Percentiles rank a stretch among this genome's conserved stretches.
phyloP scores from a whole-genome alignment of 2,797 vertebrate genomes.

The Pangasius sanitwongsei region DNA sequence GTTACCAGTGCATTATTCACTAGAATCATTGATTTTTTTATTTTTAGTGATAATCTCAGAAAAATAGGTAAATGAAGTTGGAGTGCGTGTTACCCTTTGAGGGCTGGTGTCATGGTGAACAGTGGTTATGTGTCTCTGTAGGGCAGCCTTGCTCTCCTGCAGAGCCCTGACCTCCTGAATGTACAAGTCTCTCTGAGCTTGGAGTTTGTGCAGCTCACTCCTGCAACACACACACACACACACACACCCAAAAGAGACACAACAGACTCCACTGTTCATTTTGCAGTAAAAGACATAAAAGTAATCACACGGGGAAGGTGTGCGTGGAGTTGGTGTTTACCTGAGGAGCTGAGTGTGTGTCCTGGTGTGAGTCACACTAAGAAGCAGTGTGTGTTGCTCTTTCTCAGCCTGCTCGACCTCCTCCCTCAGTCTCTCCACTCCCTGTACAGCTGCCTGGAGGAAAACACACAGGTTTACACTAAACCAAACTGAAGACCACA shows the following conservation, averaged over 20 bases:
- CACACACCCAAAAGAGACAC: not conserved
- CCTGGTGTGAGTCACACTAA: conserved; percentile 55
- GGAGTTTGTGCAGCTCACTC: conserved; percentile 62
- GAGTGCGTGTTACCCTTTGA: conserved; percentile 51
- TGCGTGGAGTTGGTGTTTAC: conserved; percentile 54
- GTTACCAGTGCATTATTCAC: not conserved
- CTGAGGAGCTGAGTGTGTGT: conserved; percentile 62
- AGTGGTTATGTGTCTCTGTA: not conserved
- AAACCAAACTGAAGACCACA: not conserved
- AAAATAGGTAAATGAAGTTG: not conserved
- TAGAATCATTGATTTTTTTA: too few relatives aligned
- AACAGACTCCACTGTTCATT: not conserved
- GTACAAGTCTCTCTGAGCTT: conserved; percentile 56
- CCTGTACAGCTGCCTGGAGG: conserved; percentile 66
- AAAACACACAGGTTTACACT: not conserved
- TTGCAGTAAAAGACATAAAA: not conserved
- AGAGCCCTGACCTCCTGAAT: conserved; percentile 58
- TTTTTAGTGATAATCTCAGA: not conserved
- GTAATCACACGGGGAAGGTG: not conserved
- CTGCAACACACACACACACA: conserved; percentile 60
- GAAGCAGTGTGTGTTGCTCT: conserved; percentile 60
- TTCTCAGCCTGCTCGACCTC: conserved; percentile 62
- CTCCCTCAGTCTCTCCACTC: conserved; percentile 51
- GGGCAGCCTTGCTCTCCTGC: conserved; percentile 55
- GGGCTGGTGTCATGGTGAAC: not conserved